phyloP scores from a whole-genome alignment of 1,140 invertebrate genomes.

The Diabrotica virgifera region DNA sequence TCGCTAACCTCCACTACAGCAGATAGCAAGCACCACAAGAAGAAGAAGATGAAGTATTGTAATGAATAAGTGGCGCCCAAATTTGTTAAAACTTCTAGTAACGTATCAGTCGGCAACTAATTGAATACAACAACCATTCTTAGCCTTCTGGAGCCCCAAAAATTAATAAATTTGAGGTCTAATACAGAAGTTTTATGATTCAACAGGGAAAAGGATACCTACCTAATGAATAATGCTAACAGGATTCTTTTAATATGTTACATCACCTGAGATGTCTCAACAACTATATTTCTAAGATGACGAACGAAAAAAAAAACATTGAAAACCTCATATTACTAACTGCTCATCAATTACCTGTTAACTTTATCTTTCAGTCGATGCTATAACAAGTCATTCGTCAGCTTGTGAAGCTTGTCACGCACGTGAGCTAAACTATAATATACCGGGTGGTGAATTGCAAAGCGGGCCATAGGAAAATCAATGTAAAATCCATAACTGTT shows the following conservation, averaged over 20 bases:
- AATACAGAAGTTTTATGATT: neutral
- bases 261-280: conserved; percentile 19
- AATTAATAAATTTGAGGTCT: neutral
- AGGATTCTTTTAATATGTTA: conserved; percentile 18
- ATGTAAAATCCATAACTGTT: too few species aligned
- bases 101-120: too few species aligned
- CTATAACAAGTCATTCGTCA: neutral
- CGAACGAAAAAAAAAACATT: conserved; percentile 7
- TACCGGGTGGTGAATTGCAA: too few species aligned
- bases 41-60: too few species aligned
- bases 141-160: too few species aligned
- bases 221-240: conserved; percentile 16
- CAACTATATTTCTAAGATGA: conserved; percentile 11
- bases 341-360: neutral
- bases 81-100: too few species aligned
- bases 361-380: neutral
- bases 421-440: too few species aligned
- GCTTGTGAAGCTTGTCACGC: too few species aligned
- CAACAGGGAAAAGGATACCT: neutral
- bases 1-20: too few species aligned
- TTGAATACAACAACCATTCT: neutral
- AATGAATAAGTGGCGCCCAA: too few species aligned
- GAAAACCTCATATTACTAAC: neutral
- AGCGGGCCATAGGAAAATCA: too few species aligned
- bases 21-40: too few species aligned